These are phyloP conservation scores for Gallinago jamesoni DNA, from an alignment of 2,113 vertebrate genomes.

Conservation along the genomic window DNA sequence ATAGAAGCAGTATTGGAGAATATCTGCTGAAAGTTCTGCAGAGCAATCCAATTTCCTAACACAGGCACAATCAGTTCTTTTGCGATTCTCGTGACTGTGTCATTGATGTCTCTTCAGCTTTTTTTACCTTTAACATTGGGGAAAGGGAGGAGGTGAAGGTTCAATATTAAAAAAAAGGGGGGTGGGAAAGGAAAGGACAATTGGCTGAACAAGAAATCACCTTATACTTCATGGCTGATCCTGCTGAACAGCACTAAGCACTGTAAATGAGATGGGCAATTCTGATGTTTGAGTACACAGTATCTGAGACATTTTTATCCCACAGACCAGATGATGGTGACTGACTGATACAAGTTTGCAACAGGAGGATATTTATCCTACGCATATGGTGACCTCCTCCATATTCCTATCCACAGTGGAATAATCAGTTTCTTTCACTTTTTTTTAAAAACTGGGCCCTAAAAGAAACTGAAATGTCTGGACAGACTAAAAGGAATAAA, in stretches of 20 bases:
- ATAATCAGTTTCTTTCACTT: not conserved
- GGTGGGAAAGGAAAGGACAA: not conserved
- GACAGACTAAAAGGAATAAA: not conserved
- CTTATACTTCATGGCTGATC: not conserved
- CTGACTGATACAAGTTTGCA: not conserved
- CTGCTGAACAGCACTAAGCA: not conserved
- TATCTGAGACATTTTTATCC: conserved; percentile 16
- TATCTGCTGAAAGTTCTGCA: not conserved
- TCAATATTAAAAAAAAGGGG: not conserved
- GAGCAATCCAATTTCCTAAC: not conserved
- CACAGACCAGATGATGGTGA: not conserved
- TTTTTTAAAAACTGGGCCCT: not conserved
- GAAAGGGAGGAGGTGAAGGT: not conserved
- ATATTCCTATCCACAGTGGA: not conserved
- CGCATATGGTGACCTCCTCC: not conserved
- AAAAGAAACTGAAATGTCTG: not conserved
- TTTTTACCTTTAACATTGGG: not conserved
- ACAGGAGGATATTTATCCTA: not conserved
- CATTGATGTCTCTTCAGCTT: not conserved
- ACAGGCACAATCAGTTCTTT: not conserved
- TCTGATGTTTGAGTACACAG: not conserved
- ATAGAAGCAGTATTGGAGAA: not conserved
- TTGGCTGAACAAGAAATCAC: not conserved
- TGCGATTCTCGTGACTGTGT: not conserved
- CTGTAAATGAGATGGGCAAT: not conserved